A percentile compares a stretch with the other conserved stretches of the same genome.
Evolutionary conservation across 92 coral and sea anemone genomes (phyloP).

Genomic region (Desmophyllum pertusum): DNA sequence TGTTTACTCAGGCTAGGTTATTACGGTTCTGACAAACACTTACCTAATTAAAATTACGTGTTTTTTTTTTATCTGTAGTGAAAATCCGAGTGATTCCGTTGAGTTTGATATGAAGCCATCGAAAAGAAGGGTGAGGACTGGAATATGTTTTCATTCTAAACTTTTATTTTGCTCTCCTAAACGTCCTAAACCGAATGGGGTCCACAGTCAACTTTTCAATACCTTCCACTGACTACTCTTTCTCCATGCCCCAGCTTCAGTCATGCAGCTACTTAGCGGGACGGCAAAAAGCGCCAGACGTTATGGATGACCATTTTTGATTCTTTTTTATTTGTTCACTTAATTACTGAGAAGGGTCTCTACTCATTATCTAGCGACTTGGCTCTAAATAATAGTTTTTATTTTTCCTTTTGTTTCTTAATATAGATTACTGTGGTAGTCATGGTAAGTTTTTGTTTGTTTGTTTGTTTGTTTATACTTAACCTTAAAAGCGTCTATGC

Average conservation of each 20-base stretch:
- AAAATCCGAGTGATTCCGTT: slow-evolving; percentile 82
- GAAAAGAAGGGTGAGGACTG: slow-evolving; percentile 46
- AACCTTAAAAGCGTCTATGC: background rate
- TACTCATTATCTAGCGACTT: no score
- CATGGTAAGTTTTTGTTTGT: slow-evolving; percentile 47
- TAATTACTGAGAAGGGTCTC: no score
- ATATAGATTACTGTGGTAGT: slow-evolving; percentile 66
- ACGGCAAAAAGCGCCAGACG: no score
- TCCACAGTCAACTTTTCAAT: no score
- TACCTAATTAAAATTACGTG: background rate
- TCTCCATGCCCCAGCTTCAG: no score
- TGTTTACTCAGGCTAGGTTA: no score
- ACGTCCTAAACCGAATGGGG: no score
- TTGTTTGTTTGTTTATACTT: background rate
- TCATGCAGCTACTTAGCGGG: no score
- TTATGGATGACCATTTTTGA: no score
- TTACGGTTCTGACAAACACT: background rate
- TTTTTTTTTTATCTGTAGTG: slow-evolving; percentile 56
- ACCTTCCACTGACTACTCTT: no score
- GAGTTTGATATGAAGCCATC: slow-evolving; percentile 86
- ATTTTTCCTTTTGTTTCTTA: background rate
- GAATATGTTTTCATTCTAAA: background rate
- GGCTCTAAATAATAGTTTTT: background rate
- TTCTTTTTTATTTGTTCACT: no score
- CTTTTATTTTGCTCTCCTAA: no score